Percentiles rank a stretch among this genome's conserved stretches.
Evolutionary conservation across 2,888 invertebrate genomes (phyloP).

Genomic region (Callosobruchus maculatus): DNA sequence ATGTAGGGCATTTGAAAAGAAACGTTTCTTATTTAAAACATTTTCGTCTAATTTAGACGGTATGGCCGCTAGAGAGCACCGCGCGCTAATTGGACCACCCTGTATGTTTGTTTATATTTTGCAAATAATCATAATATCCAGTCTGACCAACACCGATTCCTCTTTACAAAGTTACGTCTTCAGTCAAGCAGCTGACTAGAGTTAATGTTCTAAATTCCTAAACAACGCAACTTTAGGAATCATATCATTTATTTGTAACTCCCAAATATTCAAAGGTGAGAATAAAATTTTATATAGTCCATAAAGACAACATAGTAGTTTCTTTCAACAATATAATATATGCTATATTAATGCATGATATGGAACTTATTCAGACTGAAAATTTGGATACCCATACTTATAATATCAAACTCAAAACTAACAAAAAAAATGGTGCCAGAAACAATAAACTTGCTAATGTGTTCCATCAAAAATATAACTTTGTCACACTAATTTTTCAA

Average conservation of each 20-base stretch:
- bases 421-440: too few species aligned
- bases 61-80: too few species aligned
- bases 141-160: not conserved
- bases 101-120: too few species aligned
- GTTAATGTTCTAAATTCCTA: not conserved
- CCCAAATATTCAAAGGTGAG: not conserved
- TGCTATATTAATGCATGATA: not conserved
- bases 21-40: too few species aligned
- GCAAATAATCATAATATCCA: too few species aligned
- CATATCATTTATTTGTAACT: not conserved
- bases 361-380: not conserved
- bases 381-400: not conserved
- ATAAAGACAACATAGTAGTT: not conserved
- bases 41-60: too few species aligned
- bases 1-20: too few species aligned
- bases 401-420: not conserved
- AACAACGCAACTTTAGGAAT: not conserved
- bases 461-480: not conserved
- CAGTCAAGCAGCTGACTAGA: not conserved
- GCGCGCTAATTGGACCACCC: too few species aligned
- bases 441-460: not conserved
- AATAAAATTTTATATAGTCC: not conserved
- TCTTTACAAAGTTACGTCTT: not conserved
- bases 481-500: not conserved
- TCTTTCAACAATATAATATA: not conserved